These are phyloP conservation scores for Telmatochromis sp. DNA, from an alignment of 2,113 vertebrate genomes.

Conservation along the genomic window DNA sequence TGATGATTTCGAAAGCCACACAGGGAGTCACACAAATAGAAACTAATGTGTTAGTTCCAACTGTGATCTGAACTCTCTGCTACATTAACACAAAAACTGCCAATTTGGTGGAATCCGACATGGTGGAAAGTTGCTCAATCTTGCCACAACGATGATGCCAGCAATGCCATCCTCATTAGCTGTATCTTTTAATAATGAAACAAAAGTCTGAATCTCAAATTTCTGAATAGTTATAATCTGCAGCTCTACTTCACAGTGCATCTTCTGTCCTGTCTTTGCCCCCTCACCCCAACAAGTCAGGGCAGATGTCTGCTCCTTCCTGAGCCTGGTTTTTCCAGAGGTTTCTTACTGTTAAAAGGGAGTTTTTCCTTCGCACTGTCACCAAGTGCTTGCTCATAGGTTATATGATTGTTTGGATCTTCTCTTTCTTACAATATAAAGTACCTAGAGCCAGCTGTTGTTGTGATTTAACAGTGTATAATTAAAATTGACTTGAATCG, in stretches of 20 bases:
- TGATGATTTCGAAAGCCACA: neutral
- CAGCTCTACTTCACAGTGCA: neutral
- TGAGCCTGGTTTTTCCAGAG: neutral
- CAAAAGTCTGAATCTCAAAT: neutral
- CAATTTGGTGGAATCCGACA: neutral
- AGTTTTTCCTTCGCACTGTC: neutral
- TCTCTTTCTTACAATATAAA: neutral
- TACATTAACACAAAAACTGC: neutral
- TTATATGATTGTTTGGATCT: accelerated
- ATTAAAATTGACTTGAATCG: neutral
- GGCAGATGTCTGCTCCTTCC: neutral
- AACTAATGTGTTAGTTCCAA: neutral
- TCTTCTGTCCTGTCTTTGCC: neutral
- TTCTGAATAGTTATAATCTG: neutral
- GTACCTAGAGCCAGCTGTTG: neutral
- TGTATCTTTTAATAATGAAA: neutral
- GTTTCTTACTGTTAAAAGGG: neutral
- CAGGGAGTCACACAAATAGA: neutral
- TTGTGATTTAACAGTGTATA: neutral
- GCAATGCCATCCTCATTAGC: neutral
- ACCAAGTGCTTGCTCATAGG: neutral
- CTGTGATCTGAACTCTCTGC: neutral
- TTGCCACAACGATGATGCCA: neutral
- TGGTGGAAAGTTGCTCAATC: neutral
- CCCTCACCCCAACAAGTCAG: neutral